Percentiles rank a stretch among this genome's conserved stretches.
Evolutionary conservation across 1,140 invertebrate species (phyloP).

Genomic region (Eupeodes corollae): DNA sequence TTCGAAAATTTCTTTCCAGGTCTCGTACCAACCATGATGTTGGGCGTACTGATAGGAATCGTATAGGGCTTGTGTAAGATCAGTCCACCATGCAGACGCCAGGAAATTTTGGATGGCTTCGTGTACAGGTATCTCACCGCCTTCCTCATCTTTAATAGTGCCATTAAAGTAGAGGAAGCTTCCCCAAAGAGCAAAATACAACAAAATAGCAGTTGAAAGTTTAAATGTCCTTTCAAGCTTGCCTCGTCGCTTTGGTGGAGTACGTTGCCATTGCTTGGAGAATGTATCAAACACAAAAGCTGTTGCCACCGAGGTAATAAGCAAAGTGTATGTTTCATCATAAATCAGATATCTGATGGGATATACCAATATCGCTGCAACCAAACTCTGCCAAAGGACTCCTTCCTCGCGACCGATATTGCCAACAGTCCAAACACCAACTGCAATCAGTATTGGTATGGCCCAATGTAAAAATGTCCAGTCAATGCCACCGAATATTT

Average conservation of each 20-base stretch:
- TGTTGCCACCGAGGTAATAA: slow-evolving; percentile 49
- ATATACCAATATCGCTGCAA: slow-evolving; percentile 56
- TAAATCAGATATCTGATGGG: slow-evolving; percentile 52
- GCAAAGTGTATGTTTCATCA: slow-evolving; percentile 56
- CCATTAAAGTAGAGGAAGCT: slow-evolving; percentile 85
- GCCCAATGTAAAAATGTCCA: slow-evolving; percentile 57
- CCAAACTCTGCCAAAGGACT: slow-evolving; percentile 51
- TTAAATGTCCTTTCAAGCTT: slow-evolving; percentile 38
- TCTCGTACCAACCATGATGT: slow-evolving; percentile 69
- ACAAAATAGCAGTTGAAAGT: slow-evolving; percentile 45
- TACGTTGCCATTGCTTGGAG: slow-evolving; percentile 65
- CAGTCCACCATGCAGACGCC: slow-evolving; percentile 69
- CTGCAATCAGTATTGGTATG: slow-evolving; percentile 57
- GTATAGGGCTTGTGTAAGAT: slow-evolving; percentile 60
- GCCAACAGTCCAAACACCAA: slow-evolving; percentile 79
- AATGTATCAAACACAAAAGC: slow-evolving; percentile 58
- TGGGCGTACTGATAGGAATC: slow-evolving; percentile 63
- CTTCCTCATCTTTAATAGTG: slow-evolving; percentile 71
- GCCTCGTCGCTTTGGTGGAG: slow-evolving; percentile 42
- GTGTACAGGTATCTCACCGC: slow-evolving; percentile 74
- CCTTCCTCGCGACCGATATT: slow-evolving; percentile 77
- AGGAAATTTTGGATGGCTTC: slow-evolving; percentile 84
- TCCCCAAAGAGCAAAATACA: slow-evolving; percentile 64
- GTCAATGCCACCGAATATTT: slow-evolving; percentile 56
- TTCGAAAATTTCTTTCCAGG: slow-evolving; percentile 78